These are phyloP conservation scores for Harpagoxenus sublaevis DNA, from an alignment of 2,888 invertebrate species.

Conservation along the genomic window DNA sequence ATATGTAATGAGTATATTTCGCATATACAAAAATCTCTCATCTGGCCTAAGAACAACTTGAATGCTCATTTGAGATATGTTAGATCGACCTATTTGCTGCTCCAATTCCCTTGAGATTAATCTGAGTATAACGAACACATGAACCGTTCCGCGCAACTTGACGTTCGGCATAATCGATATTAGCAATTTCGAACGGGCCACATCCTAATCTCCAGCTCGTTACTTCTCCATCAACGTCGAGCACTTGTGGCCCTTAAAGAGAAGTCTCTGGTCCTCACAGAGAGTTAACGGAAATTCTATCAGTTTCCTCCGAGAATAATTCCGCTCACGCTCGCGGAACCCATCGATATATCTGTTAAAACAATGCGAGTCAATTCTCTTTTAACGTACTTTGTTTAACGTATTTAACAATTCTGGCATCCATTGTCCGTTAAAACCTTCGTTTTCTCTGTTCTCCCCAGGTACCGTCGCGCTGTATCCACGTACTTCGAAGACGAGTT, in stretches of 20 bases:
- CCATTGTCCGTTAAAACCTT: background rate
- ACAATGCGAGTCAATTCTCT: background rate
- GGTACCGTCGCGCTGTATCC: slow-evolving; percentile 22
- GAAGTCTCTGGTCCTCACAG: slow-evolving; percentile 12
- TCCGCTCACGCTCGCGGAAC: background rate
- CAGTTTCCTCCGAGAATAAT: background rate
- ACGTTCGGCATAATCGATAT: slow-evolving; percentile 62
- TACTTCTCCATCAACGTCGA: slow-evolving; percentile 57
- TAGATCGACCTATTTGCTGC: slow-evolving; percentile 28
- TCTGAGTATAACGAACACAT: slow-evolving; percentile 35
- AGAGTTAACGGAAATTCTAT: slow-evolving; percentile 18
- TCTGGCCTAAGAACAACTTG: slow-evolving; percentile 42
- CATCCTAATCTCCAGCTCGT: slow-evolving; percentile 55
- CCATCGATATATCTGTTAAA: slow-evolving; percentile 20
- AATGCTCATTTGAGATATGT: slow-evolving; percentile 14
- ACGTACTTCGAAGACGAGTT: slow-evolving; percentile 38
- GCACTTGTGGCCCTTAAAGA: slow-evolving; percentile 48
- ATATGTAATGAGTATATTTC: background rate
- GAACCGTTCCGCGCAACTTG: slow-evolving; percentile 34
- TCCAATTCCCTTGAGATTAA: slow-evolving; percentile 56
- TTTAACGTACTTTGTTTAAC: background rate
- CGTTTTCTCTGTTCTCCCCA: slow-evolving; percentile 38
- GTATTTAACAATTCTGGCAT: background rate
- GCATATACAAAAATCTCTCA: background rate
- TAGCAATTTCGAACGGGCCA: slow-evolving; percentile 57